Conservation (phyloP, 2,113 vertebrate species). For the Turnix velox region DNA sequence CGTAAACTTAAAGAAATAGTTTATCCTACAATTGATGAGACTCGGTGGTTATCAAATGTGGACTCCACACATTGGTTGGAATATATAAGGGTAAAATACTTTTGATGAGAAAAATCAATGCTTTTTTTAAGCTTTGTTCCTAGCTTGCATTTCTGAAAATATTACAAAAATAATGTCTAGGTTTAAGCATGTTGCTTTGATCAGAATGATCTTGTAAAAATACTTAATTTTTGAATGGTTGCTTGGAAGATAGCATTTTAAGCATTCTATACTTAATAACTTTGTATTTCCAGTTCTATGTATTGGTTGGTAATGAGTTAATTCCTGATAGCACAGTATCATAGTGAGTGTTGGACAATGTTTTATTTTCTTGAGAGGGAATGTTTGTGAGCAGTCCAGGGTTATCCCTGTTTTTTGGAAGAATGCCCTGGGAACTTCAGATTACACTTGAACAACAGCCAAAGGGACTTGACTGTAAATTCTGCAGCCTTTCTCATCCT, state of each 20-base stretch:
- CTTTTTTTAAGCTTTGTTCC: neutral
- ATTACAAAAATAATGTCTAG: neutral
- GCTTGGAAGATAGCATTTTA: neutral
- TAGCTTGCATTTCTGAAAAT: neutral
- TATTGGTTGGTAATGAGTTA: neutral
- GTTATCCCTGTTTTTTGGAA: constrained; percentile 38
- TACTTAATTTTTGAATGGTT: neutral
- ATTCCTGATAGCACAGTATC: neutral
- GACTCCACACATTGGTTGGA: constrained; percentile 95
- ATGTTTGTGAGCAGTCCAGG: constrained; percentile 11
- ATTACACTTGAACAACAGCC: constrained; percentile 16
- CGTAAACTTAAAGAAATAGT: constrained; percentile 92
- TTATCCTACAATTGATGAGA: constrained; percentile 90
- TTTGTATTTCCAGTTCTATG: neutral
- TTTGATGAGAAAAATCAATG: neutral
- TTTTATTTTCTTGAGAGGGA: constrained; percentile 23
- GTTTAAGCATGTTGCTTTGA: neutral
- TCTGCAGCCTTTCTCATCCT: neutral
- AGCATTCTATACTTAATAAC: neutral
- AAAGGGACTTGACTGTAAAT: constrained; percentile 3
- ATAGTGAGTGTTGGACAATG: neutral
- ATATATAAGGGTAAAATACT: constrained; percentile 84
- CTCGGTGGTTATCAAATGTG: constrained; percentile 86
- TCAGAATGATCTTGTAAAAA: neutral
- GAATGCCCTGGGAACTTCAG: constrained; percentile 47